phyloP scores from a whole-genome alignment of 92 coral and sea anemone species.

The Zoanthus sociatus region DNA sequence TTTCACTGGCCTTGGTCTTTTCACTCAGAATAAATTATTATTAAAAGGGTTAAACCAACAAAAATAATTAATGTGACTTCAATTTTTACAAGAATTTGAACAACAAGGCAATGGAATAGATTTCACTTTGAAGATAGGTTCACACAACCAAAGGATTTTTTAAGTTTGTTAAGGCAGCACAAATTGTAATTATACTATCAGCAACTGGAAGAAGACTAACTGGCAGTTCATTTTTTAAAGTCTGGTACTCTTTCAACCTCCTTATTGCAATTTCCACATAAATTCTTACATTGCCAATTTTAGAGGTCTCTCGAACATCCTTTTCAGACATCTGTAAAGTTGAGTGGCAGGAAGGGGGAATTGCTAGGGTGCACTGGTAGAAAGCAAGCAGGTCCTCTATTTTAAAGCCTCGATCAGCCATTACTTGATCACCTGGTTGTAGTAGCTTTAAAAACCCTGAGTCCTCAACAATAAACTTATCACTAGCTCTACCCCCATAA shows the following conservation, averaged over 20 bases:
- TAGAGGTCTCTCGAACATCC: slow-evolving; percentile 15
- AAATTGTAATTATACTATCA: slow-evolving; percentile 64
- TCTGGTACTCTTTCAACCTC: slow-evolving; percentile 55
- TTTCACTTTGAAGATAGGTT: background rate
- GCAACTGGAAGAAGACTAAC: slow-evolving; percentile 54
- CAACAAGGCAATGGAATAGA: slow-evolving; percentile 2
- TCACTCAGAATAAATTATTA: background rate
- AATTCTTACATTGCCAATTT: slow-evolving; percentile 13
- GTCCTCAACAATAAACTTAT: slow-evolving; percentile 28
- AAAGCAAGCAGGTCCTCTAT: slow-evolving; percentile 29
- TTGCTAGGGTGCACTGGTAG: slow-evolving; percentile 41
- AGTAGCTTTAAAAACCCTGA: slow-evolving; percentile 29
- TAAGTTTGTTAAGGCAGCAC: slow-evolving; percentile 51
- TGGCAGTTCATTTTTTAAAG: slow-evolving; percentile 60
- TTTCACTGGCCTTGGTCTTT: slow-evolving; percentile 6
- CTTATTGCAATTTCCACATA: slow-evolving; percentile 34
- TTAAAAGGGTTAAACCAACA: background rate
- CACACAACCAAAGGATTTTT: slow-evolving; percentile 18
- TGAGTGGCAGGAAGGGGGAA: slow-evolving; percentile 36
- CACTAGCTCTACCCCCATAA: slow-evolving; percentile 41
- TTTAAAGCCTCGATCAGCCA: slow-evolving; percentile 51
- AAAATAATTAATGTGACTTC: background rate
- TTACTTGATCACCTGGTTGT: slow-evolving; percentile 35
- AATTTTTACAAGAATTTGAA: slow-evolving; percentile 8
- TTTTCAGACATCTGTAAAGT: slow-evolving; percentile 33